phyloP scores from a whole-genome alignment of 2,797 vertebrate genomes.

The Borostomias antarcticus region DNA sequence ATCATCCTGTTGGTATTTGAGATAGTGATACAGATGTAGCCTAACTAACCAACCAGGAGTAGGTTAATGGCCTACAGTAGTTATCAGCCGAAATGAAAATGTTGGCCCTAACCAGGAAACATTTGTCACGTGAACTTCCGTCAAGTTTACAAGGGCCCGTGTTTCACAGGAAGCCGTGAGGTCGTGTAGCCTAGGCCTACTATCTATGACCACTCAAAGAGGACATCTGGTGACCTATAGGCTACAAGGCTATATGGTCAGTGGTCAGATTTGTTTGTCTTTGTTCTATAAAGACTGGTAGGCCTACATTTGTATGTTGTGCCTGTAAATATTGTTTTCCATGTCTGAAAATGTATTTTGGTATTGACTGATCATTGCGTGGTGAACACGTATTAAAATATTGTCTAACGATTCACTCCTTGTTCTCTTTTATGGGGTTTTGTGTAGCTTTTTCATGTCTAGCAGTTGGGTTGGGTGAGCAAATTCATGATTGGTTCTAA shows the following conservation, averaged over 20 bases:
- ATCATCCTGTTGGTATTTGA: constrained; percentile 17
- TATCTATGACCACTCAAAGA: constrained; percentile 17
- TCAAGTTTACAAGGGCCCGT: too few species aligned
- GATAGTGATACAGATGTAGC: constrained; percentile 4
- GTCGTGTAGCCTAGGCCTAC: not conserved
- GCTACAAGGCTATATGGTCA: constrained; percentile 27
- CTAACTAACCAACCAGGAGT: too few species aligned
- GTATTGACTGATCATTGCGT: constrained; percentile 80
- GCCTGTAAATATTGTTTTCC: constrained; percentile 76
- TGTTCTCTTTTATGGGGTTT: constrained; percentile 20
- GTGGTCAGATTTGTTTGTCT: constrained; percentile 61
- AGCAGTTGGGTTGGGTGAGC: constrained; percentile 10
- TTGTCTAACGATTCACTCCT: constrained; percentile 51
- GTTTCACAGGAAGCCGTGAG: not conserved
- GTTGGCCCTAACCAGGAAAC: not conserved
- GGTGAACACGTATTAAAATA: constrained; percentile 89
- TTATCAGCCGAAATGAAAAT: not conserved
- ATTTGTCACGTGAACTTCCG: not conserved
- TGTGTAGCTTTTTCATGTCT: constrained; percentile 1
- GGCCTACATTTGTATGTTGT: constrained; percentile 63
- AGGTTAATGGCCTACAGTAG: too few species aligned
- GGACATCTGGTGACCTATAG: constrained; percentile 28
- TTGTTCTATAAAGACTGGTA: constrained; percentile 90
- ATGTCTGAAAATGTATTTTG: constrained; percentile 74
- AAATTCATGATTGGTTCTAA: not conserved